Base-by-base conservation (phyloP, 1,140 invertebrate genomes). In the Drosophila nigromelanica region DNA sequence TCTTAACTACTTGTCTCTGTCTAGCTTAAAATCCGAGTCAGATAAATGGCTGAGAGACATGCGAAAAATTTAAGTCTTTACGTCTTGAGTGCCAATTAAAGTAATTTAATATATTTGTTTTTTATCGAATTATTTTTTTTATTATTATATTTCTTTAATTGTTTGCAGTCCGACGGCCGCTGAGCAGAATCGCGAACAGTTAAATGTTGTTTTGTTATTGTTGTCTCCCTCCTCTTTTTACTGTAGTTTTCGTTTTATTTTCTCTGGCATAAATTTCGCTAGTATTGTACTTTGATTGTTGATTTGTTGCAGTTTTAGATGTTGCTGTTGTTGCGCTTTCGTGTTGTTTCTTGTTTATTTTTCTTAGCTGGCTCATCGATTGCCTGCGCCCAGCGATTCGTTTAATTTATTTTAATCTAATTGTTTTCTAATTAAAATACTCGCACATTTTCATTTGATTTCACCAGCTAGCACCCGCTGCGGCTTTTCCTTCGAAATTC, bases 361-460 rank as follows among this genome's bases (percentile, higher is more conserved):
- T 60, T 62, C 30, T 59, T 47, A 43, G 50, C 43, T 66, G 76
- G 35, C 47, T 73, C 55, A 89, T 89, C 83, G 76, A 83, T 89
- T 89, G 83, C 73, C 83, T 89, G 83, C 82, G 73, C 79, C 76
- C 83, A 89, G 67, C 80, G 80, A 72, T 45, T 45, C 83, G 76
- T 89, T 83, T 89, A 83, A 89, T 89, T 89, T 89, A 89, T 89
- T 89, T 89, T 74, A 89, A 89, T 89, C 83, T 83, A 89, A 89
- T 89, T 89, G 83, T 83, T 89, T 89, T 83, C 74, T 80, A 77
- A 89, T 89, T 87, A 89, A 87, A 79, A 12, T 51, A 51, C 39
- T 56, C 55, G 15, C 40, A 21, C 11, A 68, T 68, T 73, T 76
- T 59, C 70, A 54, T 78, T 73, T 51, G 83, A 83, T 87, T 87